A percentile compares a stretch with the other conserved stretches of the same genome.
These are phyloP conservation scores for Chascanopsetta lugubris DNA, from an alignment of 2,113 vertebrate genomes.

Conservation along the genomic window DNA sequence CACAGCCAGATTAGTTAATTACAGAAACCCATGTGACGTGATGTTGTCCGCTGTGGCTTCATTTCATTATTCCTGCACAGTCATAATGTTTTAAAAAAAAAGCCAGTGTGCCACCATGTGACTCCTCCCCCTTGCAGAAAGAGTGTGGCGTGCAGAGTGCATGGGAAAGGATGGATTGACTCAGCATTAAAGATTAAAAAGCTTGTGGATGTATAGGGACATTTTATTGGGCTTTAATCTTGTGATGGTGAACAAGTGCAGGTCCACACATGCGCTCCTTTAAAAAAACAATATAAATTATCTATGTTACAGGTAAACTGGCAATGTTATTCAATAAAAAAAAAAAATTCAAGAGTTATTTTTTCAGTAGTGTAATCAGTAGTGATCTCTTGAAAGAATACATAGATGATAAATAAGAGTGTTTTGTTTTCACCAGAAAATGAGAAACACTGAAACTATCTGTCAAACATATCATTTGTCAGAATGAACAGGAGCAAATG, in stretches of 20 bases:
- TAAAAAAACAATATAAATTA: not conserved
- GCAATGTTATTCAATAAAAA: not conserved
- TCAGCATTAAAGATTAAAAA: not conserved
- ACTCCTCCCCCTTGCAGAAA: constrained; percentile 5
- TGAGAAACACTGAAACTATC: too few relatives aligned
- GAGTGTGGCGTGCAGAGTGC: not conserved
- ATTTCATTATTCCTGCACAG: not conserved
- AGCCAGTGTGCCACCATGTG: constrained; percentile 5
- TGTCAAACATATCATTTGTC: too few relatives aligned
- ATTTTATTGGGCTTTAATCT: not conserved
- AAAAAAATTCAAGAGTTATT: too few relatives aligned
- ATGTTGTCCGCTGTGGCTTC: too few relatives aligned
- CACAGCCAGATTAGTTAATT: not conserved
- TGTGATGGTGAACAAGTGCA: not conserved
- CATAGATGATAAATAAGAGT: too few relatives aligned
- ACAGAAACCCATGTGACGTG: not conserved
- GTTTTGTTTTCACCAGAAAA: too few relatives aligned
- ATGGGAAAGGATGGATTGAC: not conserved
- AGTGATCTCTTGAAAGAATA: too few relatives aligned
- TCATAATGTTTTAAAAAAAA: not conserved
- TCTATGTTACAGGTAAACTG: constrained; percentile 2
- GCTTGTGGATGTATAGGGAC: not conserved
- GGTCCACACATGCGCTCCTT: not conserved
- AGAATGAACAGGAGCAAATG: too few relatives aligned
- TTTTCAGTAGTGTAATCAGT: too few relatives aligned